Evolutionary conservation across 2,113 vertebrate genomes (phyloP).

Genomic region (Myrmecobius fasciatus): DNA sequence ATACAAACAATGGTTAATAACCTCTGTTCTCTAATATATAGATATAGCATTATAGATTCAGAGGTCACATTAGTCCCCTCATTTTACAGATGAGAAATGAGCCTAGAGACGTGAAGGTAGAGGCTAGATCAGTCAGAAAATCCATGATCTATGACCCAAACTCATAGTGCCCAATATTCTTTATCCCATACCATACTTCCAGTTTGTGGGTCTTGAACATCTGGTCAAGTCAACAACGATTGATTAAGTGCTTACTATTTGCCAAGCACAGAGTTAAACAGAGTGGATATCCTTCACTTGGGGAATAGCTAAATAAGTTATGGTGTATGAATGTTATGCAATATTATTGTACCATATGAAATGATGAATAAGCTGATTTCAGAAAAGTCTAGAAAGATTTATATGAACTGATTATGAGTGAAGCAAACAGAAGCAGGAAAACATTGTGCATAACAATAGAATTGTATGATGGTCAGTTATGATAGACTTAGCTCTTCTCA

Average conservation of each 20-base stretch:
- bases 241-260: neutral
- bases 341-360: no score
- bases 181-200: neutral
- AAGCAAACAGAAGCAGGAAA: no score
- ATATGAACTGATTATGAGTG: no score
- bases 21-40: neutral
- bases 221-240: neutral
- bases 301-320: no score
- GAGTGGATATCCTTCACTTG: no score
- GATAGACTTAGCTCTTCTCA: no score
- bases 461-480: no score
- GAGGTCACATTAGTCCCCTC: neutral
- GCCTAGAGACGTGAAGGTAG: neutral
- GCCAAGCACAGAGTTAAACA: neutral
- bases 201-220: neutral
- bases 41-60: neutral
- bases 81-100: neutral
- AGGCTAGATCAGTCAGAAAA: neutral
- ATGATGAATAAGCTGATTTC: no score
- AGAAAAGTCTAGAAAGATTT: no score
- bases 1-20: no score
- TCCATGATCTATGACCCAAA: neutral
- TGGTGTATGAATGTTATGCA: no score
- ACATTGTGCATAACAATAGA: no score
- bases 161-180: neutral